Conservation (phyloP, 1,140 invertebrate species). For the Xylocopa sonorina region DNA sequence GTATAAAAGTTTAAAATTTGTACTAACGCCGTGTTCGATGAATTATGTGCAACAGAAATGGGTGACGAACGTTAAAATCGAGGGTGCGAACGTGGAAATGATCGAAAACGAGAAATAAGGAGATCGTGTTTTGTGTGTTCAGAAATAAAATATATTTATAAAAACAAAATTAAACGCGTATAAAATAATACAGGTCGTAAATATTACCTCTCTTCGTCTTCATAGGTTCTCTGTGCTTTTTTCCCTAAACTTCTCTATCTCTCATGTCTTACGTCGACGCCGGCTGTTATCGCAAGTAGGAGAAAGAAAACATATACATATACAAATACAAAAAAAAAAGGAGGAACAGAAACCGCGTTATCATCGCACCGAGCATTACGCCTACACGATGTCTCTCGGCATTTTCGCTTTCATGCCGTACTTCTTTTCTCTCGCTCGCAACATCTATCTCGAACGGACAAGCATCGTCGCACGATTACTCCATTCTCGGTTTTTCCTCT, state of each 20-base stretch:
- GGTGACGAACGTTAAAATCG: not conserved
- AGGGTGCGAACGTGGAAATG: not conserved
- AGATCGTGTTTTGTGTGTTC: slow-evolving; percentile 51
- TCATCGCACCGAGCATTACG: slow-evolving; percentile 26
- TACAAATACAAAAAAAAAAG: slow-evolving; percentile 8
- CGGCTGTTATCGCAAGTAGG: not conserved
- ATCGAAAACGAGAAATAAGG: slow-evolving; percentile 37
- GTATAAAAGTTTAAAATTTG: not conserved
- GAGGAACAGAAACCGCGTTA: slow-evolving; percentile 75
- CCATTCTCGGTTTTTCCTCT: slow-evolving; percentile 6
- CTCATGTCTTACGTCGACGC: not conserved
- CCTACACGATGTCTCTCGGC: not conserved
- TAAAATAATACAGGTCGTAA: slow-evolving; percentile 77
- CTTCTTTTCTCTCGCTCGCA: not conserved
- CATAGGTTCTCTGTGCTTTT: not conserved
- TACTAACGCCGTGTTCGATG: not conserved
- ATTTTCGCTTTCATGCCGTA: not conserved
- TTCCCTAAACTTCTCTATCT: slow-evolving; percentile 23
- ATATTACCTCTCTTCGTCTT: slow-evolving; percentile 67
- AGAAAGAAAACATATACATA: slow-evolving; percentile 23
- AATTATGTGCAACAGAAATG: not conserved
- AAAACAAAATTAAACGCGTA: slow-evolving; percentile 80
- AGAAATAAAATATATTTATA: slow-evolving; percentile 82
- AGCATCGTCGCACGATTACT: not conserved
- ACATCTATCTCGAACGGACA: not conserved